Evolutionary conservation across 2,797 vertebrate genomes (phyloP), one percentile per base, ranked within the genome.

Genomic region (Margarornis squamiger): DNA sequence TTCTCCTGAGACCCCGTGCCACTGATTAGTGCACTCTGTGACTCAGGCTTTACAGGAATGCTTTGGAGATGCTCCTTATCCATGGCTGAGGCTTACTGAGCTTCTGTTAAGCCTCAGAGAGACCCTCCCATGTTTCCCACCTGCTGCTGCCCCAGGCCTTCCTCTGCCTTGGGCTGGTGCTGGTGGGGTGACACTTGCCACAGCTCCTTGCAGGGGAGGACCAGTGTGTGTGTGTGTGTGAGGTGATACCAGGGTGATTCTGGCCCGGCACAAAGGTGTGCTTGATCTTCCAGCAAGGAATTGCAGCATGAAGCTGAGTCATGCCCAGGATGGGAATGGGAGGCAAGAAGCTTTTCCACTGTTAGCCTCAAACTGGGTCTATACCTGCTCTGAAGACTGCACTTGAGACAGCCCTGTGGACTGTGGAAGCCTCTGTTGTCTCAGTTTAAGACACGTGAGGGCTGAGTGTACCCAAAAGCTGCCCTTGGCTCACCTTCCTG

Each of bases 161-260:
- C 21, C 21, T 68, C 32, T 63, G 19, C 17, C 13, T 41, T 22
- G 20, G 19, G 17, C 57, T 84, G 63, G 10, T 55, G 67, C 54
- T 63, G 39, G 34, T 79, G 73, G n/a, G 34, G 20, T 91, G 51
- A 41, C 20, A 7, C 36, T 22, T 67, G 32, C 34, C 39, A 34
- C 24, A 58, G 34, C 6, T 34, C 34, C 38, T 76, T 54, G 48
- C 65, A 49, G 57, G 4, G 10, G 51, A 45, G 13, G 29, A 49
- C 19, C 0, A 9, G 58, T 29, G 1, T 36, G 29, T 3, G 38
- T 39, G 38, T 39, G n/a, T n/a, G 0, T 51, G 0, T 51, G 51
- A 63, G 14, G 22, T 22, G 55, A 30, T 73, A 55, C 7, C 7
- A 19, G 29, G 22, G 26, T 72, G 51, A 38, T 10, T 30, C 61